phyloP scores from a whole-genome alignment of 2,888 invertebrate genomes.

The Seira musarum region DNA sequence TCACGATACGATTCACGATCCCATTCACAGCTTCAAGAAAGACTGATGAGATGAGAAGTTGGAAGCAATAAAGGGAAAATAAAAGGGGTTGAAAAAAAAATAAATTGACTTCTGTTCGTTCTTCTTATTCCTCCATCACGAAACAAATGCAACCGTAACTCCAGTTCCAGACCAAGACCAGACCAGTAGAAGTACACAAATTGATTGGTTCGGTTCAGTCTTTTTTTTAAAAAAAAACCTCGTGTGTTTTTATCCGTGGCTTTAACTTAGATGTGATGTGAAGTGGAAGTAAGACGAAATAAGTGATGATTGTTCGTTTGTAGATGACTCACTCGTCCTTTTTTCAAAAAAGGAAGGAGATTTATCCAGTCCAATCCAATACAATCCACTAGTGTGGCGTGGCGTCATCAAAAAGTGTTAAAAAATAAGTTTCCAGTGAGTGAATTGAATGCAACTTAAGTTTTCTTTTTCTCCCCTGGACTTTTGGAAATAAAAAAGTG shows the following conservation, averaged over 20 bases:
- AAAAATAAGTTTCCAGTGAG: neutral
- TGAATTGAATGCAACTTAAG: too few species aligned
- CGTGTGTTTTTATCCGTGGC: neutral
- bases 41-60: neutral
- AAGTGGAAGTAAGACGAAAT: neutral
- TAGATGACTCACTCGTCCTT: neutral
- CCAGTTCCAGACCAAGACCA: too few species aligned
- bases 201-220: neutral
- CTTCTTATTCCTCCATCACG: neutral
- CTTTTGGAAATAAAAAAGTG: too few species aligned
- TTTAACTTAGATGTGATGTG: neutral
- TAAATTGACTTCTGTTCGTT: neutral
- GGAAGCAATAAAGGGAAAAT: neutral
- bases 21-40: neutral
- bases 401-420: neutral
- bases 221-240: too few species aligned
- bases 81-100: neutral
- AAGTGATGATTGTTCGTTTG: neutral
- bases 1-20: neutral
- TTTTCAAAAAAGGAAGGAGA: neutral
- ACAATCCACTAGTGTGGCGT: too few species aligned
- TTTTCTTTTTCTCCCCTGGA: too few species aligned
- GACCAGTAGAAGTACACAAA: neutral
- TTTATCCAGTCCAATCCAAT: neutral
- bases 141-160: too few species aligned